A percentile compares a stretch with the other conserved stretches of the same genome.
phyloP scores from a whole-genome alignment of 2,888 invertebrate species.

The Drosophila bunnanda region DNA sequence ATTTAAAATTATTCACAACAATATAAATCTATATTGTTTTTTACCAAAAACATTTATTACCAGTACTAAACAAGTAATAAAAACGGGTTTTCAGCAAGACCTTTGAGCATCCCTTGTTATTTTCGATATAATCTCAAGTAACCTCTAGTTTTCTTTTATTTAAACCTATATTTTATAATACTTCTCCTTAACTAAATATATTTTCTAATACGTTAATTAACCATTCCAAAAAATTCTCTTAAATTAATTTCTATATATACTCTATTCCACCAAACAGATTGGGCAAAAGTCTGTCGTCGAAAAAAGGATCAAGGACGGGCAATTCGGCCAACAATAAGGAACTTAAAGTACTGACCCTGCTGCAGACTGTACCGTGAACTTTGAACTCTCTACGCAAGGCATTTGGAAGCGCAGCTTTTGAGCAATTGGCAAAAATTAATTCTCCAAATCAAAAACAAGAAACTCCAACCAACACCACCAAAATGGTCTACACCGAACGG shows the following conservation, averaged over 20 bases:
- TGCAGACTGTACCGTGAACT: slow-evolving; percentile 84
- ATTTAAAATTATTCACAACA: neutral
- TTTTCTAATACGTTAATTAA: neutral
- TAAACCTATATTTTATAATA: too few relatives aligned
- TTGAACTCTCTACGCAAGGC: slow-evolving; percentile 21
- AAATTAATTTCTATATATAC: neutral
- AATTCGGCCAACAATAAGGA: slow-evolving; percentile 84
- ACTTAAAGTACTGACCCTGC: slow-evolving; percentile 83
- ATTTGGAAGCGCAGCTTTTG: slow-evolving; percentile 47
- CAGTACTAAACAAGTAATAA: too few relatives aligned
- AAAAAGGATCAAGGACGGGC: slow-evolving; percentile 84
- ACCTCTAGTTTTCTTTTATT: neutral
- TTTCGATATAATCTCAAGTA: neutral
- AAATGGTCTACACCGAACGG: slow-evolving; percentile 83
- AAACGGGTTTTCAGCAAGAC: neutral
- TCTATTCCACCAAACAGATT: slow-evolving; percentile 65
- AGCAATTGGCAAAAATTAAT: slow-evolving; percentile 26
- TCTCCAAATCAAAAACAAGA: neutral
- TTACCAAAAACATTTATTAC: neutral
- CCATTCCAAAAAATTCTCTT: neutral
- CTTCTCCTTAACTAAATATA: neutral
- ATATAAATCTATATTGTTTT: neutral
- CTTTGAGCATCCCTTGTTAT: neutral
- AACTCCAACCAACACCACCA: slow-evolving; percentile 33
- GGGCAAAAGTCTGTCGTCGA: slow-evolving; percentile 81